These are phyloP conservation scores for Tuta absoluta DNA, from an alignment of 2,888 invertebrate genomes.

Conservation along the genomic window DNA sequence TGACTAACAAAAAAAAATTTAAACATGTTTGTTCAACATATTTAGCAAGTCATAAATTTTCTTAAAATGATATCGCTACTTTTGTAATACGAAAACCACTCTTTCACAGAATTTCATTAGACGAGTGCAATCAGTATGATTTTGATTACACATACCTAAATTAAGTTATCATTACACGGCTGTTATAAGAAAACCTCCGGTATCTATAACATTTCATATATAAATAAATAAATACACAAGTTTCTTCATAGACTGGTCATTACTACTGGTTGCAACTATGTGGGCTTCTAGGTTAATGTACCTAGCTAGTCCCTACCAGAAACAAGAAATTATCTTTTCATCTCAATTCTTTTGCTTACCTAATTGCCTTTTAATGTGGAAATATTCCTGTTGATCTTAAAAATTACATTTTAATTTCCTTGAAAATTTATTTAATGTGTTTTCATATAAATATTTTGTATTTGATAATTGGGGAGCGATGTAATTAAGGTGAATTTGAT, in stretches of 20 bases:
- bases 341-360: not conserved
- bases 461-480: not conserved
- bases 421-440: not conserved
- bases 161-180: not conserved
- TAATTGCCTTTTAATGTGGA: conserved; percentile 16
- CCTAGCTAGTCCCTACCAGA: conserved; percentile 1
- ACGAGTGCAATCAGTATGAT: not conserved
- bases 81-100: not conserved
- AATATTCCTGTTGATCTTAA: conserved; percentile 1
- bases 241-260: conserved; percentile 8
- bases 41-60: no score
- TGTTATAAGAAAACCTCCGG: not conserved
- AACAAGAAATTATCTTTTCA: conserved; percentile 11
- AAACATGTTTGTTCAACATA: no score
- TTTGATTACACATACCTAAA: not conserved
- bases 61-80: not conserved
- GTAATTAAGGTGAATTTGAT: not conserved
- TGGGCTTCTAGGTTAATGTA: conserved; percentile 32
- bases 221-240: not conserved
- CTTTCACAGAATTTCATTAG: not conserved
- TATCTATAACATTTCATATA: not conserved
- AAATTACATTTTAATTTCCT: not conserved
- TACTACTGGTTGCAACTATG: conserved; percentile 3
- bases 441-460: conserved; percentile 9
- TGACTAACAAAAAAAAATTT: no score